phyloP scores from a whole-genome alignment of 2,888 invertebrate genomes.

The Muscina levida region DNA sequence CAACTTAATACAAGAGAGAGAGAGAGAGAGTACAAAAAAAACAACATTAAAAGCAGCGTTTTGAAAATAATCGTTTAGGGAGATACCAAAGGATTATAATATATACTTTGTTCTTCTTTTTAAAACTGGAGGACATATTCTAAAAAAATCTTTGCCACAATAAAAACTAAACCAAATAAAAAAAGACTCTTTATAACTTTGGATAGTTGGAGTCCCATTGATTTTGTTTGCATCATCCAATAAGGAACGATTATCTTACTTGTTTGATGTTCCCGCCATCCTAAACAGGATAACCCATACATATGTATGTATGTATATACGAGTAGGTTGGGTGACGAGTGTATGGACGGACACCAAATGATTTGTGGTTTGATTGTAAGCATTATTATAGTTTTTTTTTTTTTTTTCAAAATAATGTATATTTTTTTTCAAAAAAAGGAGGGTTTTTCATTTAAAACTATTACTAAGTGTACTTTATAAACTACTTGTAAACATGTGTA shows the following conservation, averaged over 20 bases:
- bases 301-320: constrained; percentile 13
- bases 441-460: constrained; percentile 35
- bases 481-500: constrained; percentile 22
- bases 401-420: constrained; percentile 33
- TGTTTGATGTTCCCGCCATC: constrained; percentile 88
- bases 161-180: constrained; percentile 9
- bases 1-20: constrained; percentile 21
- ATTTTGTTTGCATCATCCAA: background rate
- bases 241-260: constrained; percentile 82
- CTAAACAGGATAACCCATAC: constrained; percentile 78
- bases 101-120: background rate
- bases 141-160: constrained; percentile 70
- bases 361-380: constrained; percentile 22
- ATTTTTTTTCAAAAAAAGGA: constrained; percentile 29
- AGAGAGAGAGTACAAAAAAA: constrained; percentile 31
- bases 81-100: background rate
- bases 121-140: constrained; percentile 77
- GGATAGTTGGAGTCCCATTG: background rate
- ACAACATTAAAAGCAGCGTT: constrained; percentile 56
- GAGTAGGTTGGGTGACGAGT: no score
- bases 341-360: background rate
- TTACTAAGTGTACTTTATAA: constrained; percentile 32
- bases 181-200: background rate
- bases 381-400: constrained; percentile 41
- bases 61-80: constrained; percentile 18